Percentiles rank a stretch among this genome's conserved stretches.
Conservation (phyloP, 2,888 invertebrate species). For the Ethmia dodecea region DNA sequence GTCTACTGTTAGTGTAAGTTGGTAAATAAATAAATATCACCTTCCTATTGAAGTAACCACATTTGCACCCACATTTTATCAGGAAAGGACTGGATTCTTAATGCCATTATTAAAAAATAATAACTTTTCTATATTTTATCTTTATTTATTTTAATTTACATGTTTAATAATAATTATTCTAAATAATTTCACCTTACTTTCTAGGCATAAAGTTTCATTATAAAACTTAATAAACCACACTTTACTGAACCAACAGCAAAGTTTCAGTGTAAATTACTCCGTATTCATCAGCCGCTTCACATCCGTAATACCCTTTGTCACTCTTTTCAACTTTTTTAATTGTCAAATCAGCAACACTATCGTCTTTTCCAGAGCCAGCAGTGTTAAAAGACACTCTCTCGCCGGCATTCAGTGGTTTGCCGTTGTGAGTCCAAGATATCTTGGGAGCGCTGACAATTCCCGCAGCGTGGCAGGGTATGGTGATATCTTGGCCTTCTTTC, state of each 20-base stretch:
- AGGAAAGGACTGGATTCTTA: too few species aligned
- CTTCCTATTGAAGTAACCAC: too few species aligned
- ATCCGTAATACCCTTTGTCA: slow-evolving; percentile 56
- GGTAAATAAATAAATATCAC: too few species aligned
- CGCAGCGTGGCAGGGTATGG: slow-evolving; percentile 41
- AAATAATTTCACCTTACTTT: too few species aligned
- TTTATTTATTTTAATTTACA: too few species aligned
- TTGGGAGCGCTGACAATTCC: slow-evolving; percentile 30
- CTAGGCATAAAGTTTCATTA: too few species aligned
- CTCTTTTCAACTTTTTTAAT: slow-evolving; percentile 37
- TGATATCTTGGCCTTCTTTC: slow-evolving; percentile 38
- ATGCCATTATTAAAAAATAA: too few species aligned
- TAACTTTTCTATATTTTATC: too few species aligned
- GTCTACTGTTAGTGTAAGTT: too few species aligned
- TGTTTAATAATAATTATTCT: too few species aligned
- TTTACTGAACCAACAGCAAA: slow-evolving; percentile 23
- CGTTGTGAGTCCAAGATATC: slow-evolving; percentile 43
- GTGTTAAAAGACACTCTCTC: slow-evolving; percentile 21
- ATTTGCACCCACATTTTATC: too few species aligned
- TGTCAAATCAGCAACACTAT: slow-evolving; percentile 32
- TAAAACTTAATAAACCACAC: too few species aligned
- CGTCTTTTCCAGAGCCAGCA: slow-evolving; percentile 9
- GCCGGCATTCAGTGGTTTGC: slow-evolving; percentile 28
- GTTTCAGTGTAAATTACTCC: slow-evolving; percentile 44
- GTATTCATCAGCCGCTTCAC: slow-evolving; percentile 38